Percentiles rank a stretch among this genome's conserved stretches.
Conservation (phyloP, 1,140 invertebrate genomes). For the Orussus abietinus region DNA sequence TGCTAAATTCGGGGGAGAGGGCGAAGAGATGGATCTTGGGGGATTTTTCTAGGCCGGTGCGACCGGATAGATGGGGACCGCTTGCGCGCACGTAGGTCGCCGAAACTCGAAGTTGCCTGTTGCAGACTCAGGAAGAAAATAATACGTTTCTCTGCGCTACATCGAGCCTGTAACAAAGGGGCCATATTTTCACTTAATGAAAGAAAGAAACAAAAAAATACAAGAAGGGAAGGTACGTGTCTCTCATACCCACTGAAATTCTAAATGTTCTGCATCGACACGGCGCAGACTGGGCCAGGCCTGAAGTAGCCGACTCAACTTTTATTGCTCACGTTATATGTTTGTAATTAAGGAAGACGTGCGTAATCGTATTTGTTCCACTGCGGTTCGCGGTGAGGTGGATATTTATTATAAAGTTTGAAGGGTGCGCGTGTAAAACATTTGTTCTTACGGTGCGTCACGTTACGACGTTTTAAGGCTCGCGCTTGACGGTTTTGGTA, state of each 20-base stretch:
- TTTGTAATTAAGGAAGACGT: slow-evolving; percentile 44
- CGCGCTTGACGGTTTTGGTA: too few species aligned
- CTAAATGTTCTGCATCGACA: slow-evolving; percentile 47
- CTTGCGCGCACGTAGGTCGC: slow-evolving; percentile 19
- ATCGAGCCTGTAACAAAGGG: slow-evolving; percentile 48
- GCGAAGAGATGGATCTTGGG: too few species aligned
- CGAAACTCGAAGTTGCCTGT: slow-evolving; percentile 34
- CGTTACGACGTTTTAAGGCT: too few species aligned
- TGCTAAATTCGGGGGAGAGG: too few species aligned
- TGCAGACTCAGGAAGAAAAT: slow-evolving; percentile 45
- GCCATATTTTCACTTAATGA: slow-evolving; percentile 48
- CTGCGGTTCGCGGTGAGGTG: slow-evolving; percentile 21
- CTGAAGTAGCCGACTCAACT: slow-evolving; percentile 37
- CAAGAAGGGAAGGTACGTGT: slow-evolving; percentile 25
- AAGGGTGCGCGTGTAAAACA: slow-evolving; percentile 20
- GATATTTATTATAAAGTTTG: slow-evolving; percentile 29
- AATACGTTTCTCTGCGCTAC: slow-evolving; percentile 30
- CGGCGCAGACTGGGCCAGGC: slow-evolving; percentile 24
- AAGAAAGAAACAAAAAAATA: slow-evolving; percentile 8
- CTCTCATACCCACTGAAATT: slow-evolving; percentile 45
- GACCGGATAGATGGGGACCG: slow-evolving; percentile 1
- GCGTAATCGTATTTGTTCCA: slow-evolving; percentile 32
- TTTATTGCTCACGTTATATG: slow-evolving; percentile 44
- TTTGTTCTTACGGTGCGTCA: too few species aligned
- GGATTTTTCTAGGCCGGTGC: too few species aligned